Evolutionary conservation across 2,888 invertebrate genomes (phyloP), one percentile per base, ranked within the genome.

Genomic region (Plemyria rubiginata): DNA sequence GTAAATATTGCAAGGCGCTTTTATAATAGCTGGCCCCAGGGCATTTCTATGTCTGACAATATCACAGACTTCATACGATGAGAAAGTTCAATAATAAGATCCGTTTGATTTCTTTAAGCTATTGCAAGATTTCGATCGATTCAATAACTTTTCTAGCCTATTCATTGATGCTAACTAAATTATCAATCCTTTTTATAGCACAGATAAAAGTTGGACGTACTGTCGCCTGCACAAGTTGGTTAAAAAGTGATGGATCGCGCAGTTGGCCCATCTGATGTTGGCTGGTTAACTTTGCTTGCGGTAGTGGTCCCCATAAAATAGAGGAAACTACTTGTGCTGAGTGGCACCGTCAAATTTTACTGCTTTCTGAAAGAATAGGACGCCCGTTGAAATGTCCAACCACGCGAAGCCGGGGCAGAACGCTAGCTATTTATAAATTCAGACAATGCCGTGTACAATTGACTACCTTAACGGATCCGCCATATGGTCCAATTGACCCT

Each of bases 401-500:
- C n/a, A n/a, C n/a, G n/a, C n/a, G n/a, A n/a, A n/a, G n/a, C n/a
- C n/a, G n/a, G n/a, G n/a, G n/a, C 4, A 29, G 29, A 6, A 29
- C 5, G 4, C 32, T 49, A 32, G 48, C 46, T 51, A 13, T n/a
- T 22, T 52, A 22, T n/a, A 36, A 58, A 45, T 22, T 22, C 54
- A 49, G 54, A 60, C 59, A 59, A 59, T 56, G 49, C 41, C 32
- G 49, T 60, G 49, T 46, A 60, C 49, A 60, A 60, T 60, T 43
- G 43, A 22, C 22, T 52, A n/a, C 54, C 60, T 60, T 54, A 60
- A 50, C 41, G 50, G 54, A 15, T 32, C 49, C 32, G 54, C 60
- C 60, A 60, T 60, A 60, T 60, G 59, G 54, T 50, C 54, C 60
- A 54, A 16, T 5, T 22, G 60, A 60, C 60, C 60, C 50, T 60